Base-by-base conservation (phyloP, 2,797 vertebrate species). In the Pipistrellus pygmaeus region DNA sequence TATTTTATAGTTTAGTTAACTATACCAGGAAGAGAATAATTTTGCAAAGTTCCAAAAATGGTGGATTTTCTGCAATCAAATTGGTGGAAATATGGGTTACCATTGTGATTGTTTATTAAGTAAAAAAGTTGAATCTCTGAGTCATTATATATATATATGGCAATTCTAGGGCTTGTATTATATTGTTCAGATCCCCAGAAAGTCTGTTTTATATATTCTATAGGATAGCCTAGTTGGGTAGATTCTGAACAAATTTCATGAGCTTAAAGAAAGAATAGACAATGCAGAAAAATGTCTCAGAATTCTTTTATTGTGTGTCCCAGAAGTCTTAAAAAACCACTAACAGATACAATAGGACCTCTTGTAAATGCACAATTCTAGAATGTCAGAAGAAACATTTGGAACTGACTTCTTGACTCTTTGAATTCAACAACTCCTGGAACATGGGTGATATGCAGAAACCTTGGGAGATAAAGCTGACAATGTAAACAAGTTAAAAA, bases 41-140 rank as follows among this genome's bases (percentile, higher is more conserved):
- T 92, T 94, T 88, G 8, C 92, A 32, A 76, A 57, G 23, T 46
- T 48, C 25, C 32, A 53, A 81, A 93, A 78, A 27, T 71, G 5
- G 18, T 55, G 21, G 41, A 81, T 77, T 91, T 87, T 46, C 18
- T 91, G 1, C 10, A 76, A 35, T 88, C 23, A 93, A 64, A 35
- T 35, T 71, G 46, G 8, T 11, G 8, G 12, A 38, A 32, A 1
- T 85, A 20, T 83, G 8, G 46, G 38, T 30, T 71, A 80, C 1
- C 18, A 51, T 32, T 75, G 8, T 90, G 64, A 83, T 95, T 84
- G 57, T 83, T 95, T 84, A 72, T 12, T 73, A 62, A 84, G 30
- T 57, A 32, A 75, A 82, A 82, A 91, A 53, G 2, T 57, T 51
- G 7, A 92, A 57, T 46, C 5, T 80, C 18, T 69, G 66, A 90